A percentile compares a stretch with the other conserved stretches of the same genome.
These are phyloP conservation scores for Gerris buenoi DNA, from an alignment of 1,140 invertebrate species.

Conservation along the genomic window DNA sequence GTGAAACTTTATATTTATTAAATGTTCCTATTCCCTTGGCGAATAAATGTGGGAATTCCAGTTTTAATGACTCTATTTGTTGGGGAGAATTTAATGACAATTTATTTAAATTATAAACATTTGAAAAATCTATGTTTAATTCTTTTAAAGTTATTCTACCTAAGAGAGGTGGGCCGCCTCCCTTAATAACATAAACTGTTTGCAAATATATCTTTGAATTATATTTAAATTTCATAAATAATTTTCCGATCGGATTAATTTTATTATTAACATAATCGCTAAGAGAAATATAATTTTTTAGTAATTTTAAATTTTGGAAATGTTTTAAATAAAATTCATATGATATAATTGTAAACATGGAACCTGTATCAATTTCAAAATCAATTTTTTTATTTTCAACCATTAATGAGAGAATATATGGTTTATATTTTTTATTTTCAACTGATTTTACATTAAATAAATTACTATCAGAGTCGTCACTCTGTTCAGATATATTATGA, in stretches of 20 bases:
- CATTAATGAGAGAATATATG: not conserved
- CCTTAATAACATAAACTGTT: not conserved
- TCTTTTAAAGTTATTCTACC: not conserved
- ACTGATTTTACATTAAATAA: not conserved
- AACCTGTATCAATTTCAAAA: not conserved
- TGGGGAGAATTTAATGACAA: not conserved
- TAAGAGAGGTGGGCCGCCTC: not conserved
- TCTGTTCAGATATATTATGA: not conserved
- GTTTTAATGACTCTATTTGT: not conserved
- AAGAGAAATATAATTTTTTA: not conserved
- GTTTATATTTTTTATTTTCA: not conserved
- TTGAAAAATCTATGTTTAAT: not conserved
- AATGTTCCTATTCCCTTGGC: not conserved
- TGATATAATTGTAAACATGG: not conserved
- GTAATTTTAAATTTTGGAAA: not conserved
- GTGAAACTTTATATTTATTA: not conserved
- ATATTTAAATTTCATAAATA: not conserved
- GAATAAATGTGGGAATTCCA: not conserved
- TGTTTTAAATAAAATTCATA: not conserved
- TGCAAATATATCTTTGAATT: not conserved
- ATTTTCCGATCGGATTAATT: not conserved
- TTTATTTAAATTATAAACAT: not conserved
- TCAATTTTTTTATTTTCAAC: not conserved
- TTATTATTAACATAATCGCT: not conserved
- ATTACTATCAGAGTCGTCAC: not conserved